Evolutionary conservation across 2,797 vertebrate genomes (phyloP), one percentile per base, ranked within the genome.

Genomic region (Spheniscus humboldti): DNA sequence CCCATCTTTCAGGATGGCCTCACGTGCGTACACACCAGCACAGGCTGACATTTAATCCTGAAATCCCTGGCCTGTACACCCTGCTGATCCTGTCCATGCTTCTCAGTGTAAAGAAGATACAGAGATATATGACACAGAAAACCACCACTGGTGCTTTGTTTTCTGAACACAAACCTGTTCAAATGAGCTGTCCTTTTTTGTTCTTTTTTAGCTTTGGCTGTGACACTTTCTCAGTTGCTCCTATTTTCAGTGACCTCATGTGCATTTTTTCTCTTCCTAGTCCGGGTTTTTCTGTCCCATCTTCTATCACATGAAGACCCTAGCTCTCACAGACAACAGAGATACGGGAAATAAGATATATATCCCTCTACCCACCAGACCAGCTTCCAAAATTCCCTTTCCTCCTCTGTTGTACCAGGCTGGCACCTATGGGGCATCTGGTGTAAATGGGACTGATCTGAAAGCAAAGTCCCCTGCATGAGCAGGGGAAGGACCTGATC

Each of bases 161-260:
- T 67, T 48, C 6, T 7, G 48, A 45, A 39, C 12, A 30, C 11
- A 74, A 55, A 39, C 11, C 28, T 66, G 31, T n/a, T 56, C 31
- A 57, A 31, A 74, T 12, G 9, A 71, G 10, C 3, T 62, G 17
- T 11, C 3, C 18, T 27, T 83, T 69, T 45, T 24, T 16, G 0
- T 45, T 50, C 1, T 39, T 24, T 73, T 82, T 63, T 13, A 37
- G 23, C 20, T 93, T 91, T 68, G 25, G 3, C 27, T 71, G 53
- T 1, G 10, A 41, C 66, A 89, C 10, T 23, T n/a, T 73, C 33
- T 50, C 0, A 0, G 4, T 64, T 64, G 15, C 10, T 74, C 25
- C 8, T 41, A 16, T 63, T 87, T 60, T 45, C 22, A 20, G 30
- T 53, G 75, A 45, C 16, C 1, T 66, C 20, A 31, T 8, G 27